Evolutionary conservation across 1,140 invertebrate genomes (phyloP).

Genomic region (Cydia pomonella): DNA sequence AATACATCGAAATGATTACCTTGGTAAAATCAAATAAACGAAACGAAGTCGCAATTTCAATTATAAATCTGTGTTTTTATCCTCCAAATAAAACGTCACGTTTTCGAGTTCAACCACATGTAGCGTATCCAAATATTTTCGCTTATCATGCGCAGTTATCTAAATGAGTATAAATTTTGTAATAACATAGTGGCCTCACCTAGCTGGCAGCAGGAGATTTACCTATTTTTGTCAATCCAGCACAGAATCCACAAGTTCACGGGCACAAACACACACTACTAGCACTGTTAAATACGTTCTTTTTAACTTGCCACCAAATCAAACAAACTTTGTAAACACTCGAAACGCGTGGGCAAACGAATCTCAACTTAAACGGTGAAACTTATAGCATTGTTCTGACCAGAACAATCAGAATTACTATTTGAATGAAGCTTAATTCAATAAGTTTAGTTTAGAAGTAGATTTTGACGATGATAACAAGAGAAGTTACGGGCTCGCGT

Average conservation of each 20-base stretch:
- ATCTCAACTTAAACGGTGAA: background rate
- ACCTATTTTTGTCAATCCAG: background rate
- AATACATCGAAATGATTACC: background rate
- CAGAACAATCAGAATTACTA: conserved; percentile 13
- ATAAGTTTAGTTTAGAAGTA: conserved; percentile 26
- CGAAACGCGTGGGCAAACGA: conserved; percentile 45
- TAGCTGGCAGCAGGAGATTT: background rate
- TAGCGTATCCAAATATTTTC: conserved; percentile 14
- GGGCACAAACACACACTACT: conserved; percentile 56
- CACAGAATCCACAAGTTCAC: conserved; percentile 62
- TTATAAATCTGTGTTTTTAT: background rate
- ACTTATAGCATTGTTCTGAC: background rate
- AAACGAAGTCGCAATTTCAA: conserved; percentile 11
- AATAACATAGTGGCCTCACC: conserved; percentile 23
- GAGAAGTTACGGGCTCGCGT: conserved; percentile 64
- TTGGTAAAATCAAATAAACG: too few species aligned
- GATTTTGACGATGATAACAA: conserved; percentile 53
- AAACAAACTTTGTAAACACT: conserved; percentile 73
- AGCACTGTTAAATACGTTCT: conserved; percentile 38
- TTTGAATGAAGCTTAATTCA: conserved; percentile 4
- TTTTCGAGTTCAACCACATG: conserved; percentile 18
- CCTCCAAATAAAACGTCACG: background rate
- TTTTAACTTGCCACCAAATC: conserved; percentile 52
- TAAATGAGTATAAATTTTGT: background rate
- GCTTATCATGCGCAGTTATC: conserved; percentile 15